Conservation (phyloP, 2,888 invertebrate genomes). For the Hirtodrosophila confusa region DNA sequence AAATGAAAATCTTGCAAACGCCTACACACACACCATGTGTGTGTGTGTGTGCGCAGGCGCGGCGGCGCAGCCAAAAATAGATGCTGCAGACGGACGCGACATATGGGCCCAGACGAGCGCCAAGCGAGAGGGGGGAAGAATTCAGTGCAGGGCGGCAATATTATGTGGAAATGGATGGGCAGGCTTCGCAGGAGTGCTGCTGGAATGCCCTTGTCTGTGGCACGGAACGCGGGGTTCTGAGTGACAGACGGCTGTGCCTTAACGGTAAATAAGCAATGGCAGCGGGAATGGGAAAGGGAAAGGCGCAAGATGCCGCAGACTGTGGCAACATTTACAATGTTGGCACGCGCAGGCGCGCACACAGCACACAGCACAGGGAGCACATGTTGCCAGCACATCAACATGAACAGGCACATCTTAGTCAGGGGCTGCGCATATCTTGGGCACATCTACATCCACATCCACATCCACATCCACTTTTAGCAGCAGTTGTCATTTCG, state of each 20-base stretch:
- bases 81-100: conserved; percentile 51
- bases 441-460: conserved; percentile 27
- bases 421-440: conserved; percentile 47
- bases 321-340: conserved; percentile 62
- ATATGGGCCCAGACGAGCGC: conserved; percentile 63
- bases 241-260: conserved; percentile 73
- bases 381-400: conserved; percentile 70
- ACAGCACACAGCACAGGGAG: conserved; percentile 27
- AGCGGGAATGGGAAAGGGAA: conserved; percentile 19
- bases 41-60: conserved; percentile 67
- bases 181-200: conserved; percentile 79
- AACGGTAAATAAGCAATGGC: conserved; percentile 74
- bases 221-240: conserved; percentile 39
- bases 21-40: conserved; percentile 1
- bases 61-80: conserved; percentile 60
- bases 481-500: conserved; percentile 79
- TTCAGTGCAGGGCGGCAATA: conserved; percentile 5
- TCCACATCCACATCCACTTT: conserved; percentile 49
- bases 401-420: conserved; percentile 18
- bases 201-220: conserved; percentile 65
- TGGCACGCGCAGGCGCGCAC: conserved; percentile 81
- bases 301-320: conserved; percentile 10
- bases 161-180: conserved; percentile 47
- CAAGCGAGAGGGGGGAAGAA: conserved; percentile 29
- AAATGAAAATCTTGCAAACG: conserved; percentile 36